These are phyloP conservation scores for Oscheius onirici DNA, from an alignment of 2,888 invertebrate genomes.

Conservation along the genomic window DNA sequence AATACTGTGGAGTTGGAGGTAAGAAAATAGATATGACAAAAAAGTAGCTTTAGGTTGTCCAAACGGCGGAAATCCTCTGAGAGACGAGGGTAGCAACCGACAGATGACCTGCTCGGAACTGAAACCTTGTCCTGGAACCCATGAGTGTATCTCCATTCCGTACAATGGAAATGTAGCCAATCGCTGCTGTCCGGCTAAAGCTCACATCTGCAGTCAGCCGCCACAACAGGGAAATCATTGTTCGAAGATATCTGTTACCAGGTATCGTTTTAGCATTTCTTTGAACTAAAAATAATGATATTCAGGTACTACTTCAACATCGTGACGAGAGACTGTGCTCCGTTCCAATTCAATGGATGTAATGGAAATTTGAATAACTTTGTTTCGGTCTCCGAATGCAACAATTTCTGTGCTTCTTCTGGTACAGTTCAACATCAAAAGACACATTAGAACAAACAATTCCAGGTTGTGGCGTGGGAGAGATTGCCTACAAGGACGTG, in stretches of 20 bases:
- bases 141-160: slow-evolving; percentile 63
- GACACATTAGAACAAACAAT: no score
- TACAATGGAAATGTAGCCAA: slow-evolving; percentile 57
- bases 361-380: slow-evolving; percentile 65
- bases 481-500: slow-evolving; percentile 65
- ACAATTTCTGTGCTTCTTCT: slow-evolving; percentile 66
- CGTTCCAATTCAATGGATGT: slow-evolving; percentile 64
- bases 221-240: slow-evolving; percentile 67
- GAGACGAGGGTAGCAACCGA: slow-evolving; percentile 60
- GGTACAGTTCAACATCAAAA: slow-evolving; percentile 36
- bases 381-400: slow-evolving; percentile 58
- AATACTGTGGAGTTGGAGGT: slow-evolving; percentile 68
- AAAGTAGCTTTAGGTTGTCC: slow-evolving; percentile 53
- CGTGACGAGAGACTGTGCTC: slow-evolving; percentile 51
- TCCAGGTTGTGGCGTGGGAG: slow-evolving; percentile 63
- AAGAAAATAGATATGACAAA: neutral
- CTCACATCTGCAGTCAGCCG: slow-evolving; percentile 65
- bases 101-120: slow-evolving; percentile 53
- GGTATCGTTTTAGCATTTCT: neutral
- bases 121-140: slow-evolving; percentile 56
- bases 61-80: slow-evolving; percentile 65
- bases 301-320: slow-evolving; percentile 57
- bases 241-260: slow-evolving; percentile 55
- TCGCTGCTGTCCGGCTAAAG: slow-evolving; percentile 68
- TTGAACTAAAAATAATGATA: no score